Percentiles rank a stretch among this genome's conserved stretches.
phyloP scores from a whole-genome alignment of 64 coral and sea anemone species.

The Stichodactyla helianthus region DNA sequence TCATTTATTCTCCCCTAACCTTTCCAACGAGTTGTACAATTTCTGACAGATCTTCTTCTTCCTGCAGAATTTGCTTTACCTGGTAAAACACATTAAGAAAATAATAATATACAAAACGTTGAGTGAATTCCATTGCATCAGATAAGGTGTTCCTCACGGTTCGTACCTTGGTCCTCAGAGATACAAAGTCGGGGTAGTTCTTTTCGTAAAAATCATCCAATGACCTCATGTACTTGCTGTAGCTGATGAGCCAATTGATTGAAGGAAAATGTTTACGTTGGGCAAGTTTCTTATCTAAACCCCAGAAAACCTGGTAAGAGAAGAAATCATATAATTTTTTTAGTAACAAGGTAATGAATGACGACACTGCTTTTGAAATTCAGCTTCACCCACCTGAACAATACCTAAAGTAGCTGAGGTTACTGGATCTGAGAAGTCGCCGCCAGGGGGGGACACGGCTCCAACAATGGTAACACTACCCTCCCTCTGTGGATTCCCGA shows the following conservation, averaged over 20 bases:
- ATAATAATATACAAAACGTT: neutral
- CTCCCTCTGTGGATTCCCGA: slow-evolving; percentile 93
- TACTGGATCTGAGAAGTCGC: slow-evolving; percentile 98
- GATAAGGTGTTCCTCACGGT: neutral
- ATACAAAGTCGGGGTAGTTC: slow-evolving; percentile 87
- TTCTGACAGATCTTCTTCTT: slow-evolving; percentile 98
- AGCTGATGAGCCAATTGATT: slow-evolving; percentile 98
- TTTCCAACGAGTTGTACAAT: slow-evolving; percentile 99
- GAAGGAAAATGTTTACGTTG: slow-evolving; percentile 98
- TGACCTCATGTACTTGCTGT: slow-evolving; percentile 98
- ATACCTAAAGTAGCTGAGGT: slow-evolving; percentile 96
- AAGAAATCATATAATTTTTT: neutral
- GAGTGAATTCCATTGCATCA: neutral
- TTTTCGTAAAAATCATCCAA: slow-evolving; percentile 98
- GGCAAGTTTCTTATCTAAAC: slow-evolving; percentile 97
- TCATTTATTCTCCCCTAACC: slow-evolving; percentile 27
- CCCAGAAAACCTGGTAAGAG: slow-evolving; percentile 86
- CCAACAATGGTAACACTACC: slow-evolving; percentile 99
- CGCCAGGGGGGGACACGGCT: slow-evolving; percentile 95
- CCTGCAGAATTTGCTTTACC: slow-evolving; percentile 98
- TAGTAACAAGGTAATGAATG: neutral
- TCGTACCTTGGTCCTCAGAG: slow-evolving; percentile 88
- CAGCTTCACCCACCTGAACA: slow-evolving; percentile 69
- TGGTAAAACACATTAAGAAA: slow-evolving; percentile 20
- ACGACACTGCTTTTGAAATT: neutral